These are phyloP conservation scores for Pitangus sulphuratus DNA, from an alignment of 2,797 vertebrate genomes.

Conservation along the genomic window DNA sequence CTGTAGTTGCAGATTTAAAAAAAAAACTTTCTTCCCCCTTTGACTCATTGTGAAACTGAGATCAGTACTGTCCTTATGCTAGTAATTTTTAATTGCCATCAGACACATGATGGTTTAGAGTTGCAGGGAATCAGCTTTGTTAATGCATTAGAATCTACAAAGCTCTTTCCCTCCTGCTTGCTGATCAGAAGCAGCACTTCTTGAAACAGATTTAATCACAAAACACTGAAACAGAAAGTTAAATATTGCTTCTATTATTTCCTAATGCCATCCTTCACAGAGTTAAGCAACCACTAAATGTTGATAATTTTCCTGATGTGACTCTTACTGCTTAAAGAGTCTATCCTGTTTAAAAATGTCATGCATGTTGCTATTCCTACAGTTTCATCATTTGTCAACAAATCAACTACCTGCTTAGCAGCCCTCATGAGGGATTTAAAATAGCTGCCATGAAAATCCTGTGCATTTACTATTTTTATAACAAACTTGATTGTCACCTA, in stretches of 20 bases:
- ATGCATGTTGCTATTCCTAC: conserved; percentile 71
- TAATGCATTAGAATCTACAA: conserved; percentile 15
- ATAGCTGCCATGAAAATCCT: conserved; percentile 76
- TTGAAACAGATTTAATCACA: conserved; percentile 65
- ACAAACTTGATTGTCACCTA: conserved; percentile 83
- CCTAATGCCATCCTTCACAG: conserved; percentile 47
- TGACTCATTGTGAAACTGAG: neutral
- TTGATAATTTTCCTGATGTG: conserved; percentile 68
- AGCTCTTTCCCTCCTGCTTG: conserved; percentile 7
- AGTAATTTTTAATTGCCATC: conserved; percentile 33
- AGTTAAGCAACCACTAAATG: conserved; percentile 71
- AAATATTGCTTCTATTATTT: conserved; percentile 60
- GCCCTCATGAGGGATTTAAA: conserved; percentile 80
- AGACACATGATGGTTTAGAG: neutral
- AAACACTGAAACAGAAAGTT: conserved; percentile 45
- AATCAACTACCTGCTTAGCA: conserved; percentile 80
- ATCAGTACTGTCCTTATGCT: neutral
- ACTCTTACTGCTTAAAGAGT: conserved; percentile 62
- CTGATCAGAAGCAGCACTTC: conserved; percentile 50
- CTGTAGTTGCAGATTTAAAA: neutral
- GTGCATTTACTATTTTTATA: conserved; percentile 79
- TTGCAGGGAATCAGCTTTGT: neutral
- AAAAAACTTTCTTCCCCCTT: rapidly evolving
- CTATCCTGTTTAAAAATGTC: conserved; percentile 71
- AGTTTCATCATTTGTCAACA: conserved; percentile 82